These are phyloP conservation scores for Nerophis ophidion DNA, from an alignment of 2,113 vertebrate genomes.

Conservation along the genomic window DNA sequence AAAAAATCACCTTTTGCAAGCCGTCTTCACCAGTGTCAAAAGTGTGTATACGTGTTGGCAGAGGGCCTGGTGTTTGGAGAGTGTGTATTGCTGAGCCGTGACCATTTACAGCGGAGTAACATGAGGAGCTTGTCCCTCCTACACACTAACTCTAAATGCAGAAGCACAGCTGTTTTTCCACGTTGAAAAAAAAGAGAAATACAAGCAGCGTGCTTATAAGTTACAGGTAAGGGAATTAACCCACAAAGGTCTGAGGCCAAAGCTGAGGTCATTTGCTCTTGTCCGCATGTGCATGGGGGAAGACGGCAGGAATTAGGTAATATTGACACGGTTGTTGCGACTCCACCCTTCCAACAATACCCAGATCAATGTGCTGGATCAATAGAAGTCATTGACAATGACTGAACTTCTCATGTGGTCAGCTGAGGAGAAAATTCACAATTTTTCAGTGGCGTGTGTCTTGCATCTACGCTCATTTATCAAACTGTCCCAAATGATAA, in stretches of 20 bases:
- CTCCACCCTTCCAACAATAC: constrained; percentile 46
- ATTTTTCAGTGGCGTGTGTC: constrained; percentile 30
- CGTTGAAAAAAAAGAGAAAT: constrained; percentile 8
- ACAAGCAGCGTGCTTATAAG: not conserved
- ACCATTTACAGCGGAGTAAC: constrained; percentile 57
- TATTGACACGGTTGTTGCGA: constrained; percentile 59
- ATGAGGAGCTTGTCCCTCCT: constrained; percentile 50
- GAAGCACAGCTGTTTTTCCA: constrained; percentile 52
- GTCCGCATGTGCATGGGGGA: constrained; percentile 14
- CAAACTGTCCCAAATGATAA: constrained; percentile 10
- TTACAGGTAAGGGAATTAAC: constrained; percentile 27
- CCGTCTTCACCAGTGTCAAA: constrained; percentile 19
- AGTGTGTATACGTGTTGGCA: not conserved
- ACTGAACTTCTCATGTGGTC: constrained; percentile 63
- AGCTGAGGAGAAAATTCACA: constrained; percentile 54
- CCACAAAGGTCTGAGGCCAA: constrained; percentile 35
- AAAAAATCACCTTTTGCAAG: constrained; percentile 2
- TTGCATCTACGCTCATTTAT: constrained; percentile 11
- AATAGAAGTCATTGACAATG: constrained; percentile 65
- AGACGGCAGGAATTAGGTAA: constrained; percentile 58
- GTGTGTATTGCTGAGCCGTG: constrained; percentile 30
- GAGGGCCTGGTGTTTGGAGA: not conserved
- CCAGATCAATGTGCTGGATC: constrained; percentile 61
- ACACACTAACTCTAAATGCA: constrained; percentile 56
- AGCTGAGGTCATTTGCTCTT: constrained; percentile 49